A percentile compares a stretch with the other conserved stretches of the same genome.
Evolutionary conservation across 2,113 vertebrate genomes (phyloP).

Genomic region (Sebastes fasciatus): DNA sequence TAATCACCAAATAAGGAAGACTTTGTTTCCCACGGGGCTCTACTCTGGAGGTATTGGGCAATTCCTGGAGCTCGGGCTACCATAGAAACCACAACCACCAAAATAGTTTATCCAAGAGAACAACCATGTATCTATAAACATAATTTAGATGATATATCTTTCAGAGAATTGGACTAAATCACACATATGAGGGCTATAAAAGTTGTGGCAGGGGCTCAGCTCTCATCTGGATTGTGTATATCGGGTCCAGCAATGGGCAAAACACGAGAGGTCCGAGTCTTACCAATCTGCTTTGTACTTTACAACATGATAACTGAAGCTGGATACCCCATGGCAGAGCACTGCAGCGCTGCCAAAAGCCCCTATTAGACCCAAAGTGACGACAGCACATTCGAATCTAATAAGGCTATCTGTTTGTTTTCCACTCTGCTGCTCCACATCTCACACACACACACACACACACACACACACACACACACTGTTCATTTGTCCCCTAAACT

Average conservation of each 20-base stretch:
- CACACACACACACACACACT: constrained; percentile 7
- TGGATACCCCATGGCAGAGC: constrained; percentile 45
- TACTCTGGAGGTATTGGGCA: constrained; percentile 60
- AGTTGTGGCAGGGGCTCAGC: constrained; percentile 25
- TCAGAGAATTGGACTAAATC: constrained; percentile 48
- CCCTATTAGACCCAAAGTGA: constrained; percentile 56
- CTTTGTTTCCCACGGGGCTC: constrained; percentile 50
- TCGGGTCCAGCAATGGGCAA: constrained; percentile 19
- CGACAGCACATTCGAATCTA: constrained; percentile 71
- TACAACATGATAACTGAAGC: constrained; percentile 39
- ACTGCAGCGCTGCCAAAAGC: constrained; percentile 48
- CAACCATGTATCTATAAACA: constrained; percentile 51
- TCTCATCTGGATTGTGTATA: constrained; percentile 54
- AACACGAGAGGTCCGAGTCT: constrained; percentile 29
- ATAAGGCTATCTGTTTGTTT: constrained; percentile 75
- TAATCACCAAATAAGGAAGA: constrained; percentile 61
- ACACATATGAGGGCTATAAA: constrained; percentile 24
- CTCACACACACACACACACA: constrained; percentile 1
- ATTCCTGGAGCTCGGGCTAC: constrained; percentile 42
- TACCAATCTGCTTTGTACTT: constrained; percentile 34
- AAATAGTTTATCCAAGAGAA: constrained; percentile 51
- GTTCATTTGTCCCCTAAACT: constrained; percentile 60
- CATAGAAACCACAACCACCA: constrained; percentile 67
- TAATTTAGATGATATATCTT: constrained; percentile 57
- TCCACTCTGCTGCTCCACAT: constrained; percentile 62